phyloP scores from a whole-genome alignment of 2,113 vertebrate genomes.

The Bubo scandiacus region DNA sequence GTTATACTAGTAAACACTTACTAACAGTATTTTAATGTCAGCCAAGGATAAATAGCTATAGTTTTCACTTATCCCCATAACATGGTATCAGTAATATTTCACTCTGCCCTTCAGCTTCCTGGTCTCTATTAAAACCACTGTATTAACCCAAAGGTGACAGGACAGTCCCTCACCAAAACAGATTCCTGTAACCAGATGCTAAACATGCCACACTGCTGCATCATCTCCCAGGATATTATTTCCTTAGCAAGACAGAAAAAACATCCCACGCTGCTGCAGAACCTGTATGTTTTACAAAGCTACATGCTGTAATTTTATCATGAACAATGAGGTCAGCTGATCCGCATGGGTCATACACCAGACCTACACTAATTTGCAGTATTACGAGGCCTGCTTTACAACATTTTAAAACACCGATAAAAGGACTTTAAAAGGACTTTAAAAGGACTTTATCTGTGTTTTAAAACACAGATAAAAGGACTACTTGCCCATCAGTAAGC shows the following conservation, averaged over 20 bases:
- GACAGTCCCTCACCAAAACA: not conserved
- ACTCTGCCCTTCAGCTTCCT: not conserved
- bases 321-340: not conserved
- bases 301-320: not conserved
- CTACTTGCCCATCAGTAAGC: not conserved
- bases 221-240: not conserved
- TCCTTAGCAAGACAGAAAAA: not conserved
- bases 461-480: not conserved
- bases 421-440: no score
- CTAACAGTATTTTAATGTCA: not conserved
- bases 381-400: not conserved
- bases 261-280: not conserved
- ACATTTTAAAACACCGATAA: not conserved
- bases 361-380: not conserved
- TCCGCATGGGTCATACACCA: not conserved
- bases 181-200: not conserved
- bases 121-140: not conserved
- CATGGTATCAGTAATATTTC: not conserved
- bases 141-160: not conserved
- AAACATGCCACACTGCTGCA: not conserved
- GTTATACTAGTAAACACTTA: not conserved
- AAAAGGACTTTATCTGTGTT: no score
- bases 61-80: not conserved
- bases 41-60: not conserved
- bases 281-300: not conserved